Evolutionary conservation across 2,113 vertebrate genomes (phyloP).

Genomic region (Psephotus haematonotus): DNA sequence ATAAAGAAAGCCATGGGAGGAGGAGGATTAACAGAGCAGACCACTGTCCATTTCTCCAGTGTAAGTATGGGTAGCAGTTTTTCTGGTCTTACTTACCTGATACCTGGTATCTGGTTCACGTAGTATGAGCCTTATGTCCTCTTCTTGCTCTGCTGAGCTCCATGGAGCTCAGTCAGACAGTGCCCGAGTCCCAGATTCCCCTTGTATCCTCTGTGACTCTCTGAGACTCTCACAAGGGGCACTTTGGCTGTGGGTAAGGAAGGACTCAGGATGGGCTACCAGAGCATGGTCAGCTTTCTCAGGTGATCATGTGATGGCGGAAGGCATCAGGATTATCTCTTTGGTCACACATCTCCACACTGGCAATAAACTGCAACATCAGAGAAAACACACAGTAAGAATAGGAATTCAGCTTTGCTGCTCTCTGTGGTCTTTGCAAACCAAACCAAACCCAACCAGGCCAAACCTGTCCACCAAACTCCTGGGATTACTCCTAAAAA

Average conservation of each 20-base stretch:
- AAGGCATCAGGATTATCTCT: not conserved
- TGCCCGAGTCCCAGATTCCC: not conserved
- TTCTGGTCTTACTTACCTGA: not conserved
- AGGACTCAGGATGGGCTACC: too few species aligned
- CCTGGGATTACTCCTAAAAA: not conserved
- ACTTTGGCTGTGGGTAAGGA: not conserved
- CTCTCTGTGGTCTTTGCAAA: not conserved
- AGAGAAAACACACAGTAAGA: not conserved
- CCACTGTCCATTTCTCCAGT: not conserved
- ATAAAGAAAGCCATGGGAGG: not conserved
- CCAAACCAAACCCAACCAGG: not conserved
- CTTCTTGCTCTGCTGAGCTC: not conserved
- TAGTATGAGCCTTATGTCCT: not conserved
- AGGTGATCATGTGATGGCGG: not conserved
- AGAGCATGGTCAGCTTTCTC: not conserved
- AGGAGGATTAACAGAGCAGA: not conserved
- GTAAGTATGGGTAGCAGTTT: not conserved
- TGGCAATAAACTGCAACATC: fast-evolving
- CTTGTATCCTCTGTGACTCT: not conserved
- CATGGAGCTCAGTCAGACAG: not conserved
- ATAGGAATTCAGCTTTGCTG: not conserved
- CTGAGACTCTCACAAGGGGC: not conserved
- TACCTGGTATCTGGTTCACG: not conserved
- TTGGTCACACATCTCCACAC: not conserved
- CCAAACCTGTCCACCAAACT: not conserved